Evolutionary conservation across 2,113 vertebrate species (phyloP).

Genomic region (Chaetura pelagica): DNA sequence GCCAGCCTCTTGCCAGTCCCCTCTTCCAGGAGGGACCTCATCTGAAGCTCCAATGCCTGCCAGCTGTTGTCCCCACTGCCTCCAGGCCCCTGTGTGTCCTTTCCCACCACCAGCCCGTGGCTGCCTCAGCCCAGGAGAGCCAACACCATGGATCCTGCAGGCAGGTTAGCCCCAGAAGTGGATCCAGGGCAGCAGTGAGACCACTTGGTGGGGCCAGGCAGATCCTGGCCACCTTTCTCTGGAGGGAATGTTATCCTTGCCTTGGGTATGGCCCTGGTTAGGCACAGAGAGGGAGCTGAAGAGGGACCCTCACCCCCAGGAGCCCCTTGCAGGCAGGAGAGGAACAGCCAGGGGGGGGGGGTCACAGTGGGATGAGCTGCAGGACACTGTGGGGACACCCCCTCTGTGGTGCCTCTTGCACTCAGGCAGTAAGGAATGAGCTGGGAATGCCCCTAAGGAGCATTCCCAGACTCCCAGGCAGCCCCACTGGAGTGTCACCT

Average conservation of each 20-base stretch:
- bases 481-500: neutral
- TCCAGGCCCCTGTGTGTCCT: neutral
- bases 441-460: neutral
- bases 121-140: neutral
- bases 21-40: neutral
- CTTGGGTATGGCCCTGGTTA: neutral
- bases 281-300: neutral
- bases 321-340: neutral
- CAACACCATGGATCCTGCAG: neutral
- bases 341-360: neutral
- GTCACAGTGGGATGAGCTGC: neutral
- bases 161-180: neutral
- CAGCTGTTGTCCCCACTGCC: neutral
- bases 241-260: neutral
- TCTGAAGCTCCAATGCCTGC: neutral
- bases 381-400: neutral
- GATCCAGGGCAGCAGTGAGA: neutral
- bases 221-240: neutral
- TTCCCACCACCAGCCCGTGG: rapidly evolving
- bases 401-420: neutral
- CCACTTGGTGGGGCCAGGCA: neutral
- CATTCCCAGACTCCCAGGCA: neutral
- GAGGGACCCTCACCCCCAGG: neutral
- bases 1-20: neutral
- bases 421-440: rapidly evolving